phyloP scores from a whole-genome alignment of 2,888 invertebrate species.

The Panorpa germanica region DNA sequence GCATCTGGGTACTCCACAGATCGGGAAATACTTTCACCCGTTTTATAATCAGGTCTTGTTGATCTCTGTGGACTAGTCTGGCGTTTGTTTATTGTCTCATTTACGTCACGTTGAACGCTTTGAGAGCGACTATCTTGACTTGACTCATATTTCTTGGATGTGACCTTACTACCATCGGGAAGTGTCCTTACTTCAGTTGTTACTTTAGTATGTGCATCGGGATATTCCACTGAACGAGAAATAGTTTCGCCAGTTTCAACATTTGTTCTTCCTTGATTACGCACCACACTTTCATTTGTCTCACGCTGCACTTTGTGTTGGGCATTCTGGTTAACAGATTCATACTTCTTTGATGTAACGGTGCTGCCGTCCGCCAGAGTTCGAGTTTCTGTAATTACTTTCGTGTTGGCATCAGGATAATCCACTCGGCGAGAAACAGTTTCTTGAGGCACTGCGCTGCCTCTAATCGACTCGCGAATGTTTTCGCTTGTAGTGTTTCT shows the following conservation, averaged over 20 bases:
- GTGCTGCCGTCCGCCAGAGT: constrained; percentile 44
- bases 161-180: constrained; percentile 44
- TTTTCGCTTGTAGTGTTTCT: too few relatives aligned
- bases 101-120: too few relatives aligned
- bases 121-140: too few relatives aligned
- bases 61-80: too few relatives aligned
- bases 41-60: too few relatives aligned
- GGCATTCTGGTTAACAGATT: constrained; percentile 33
- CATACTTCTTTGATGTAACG: constrained; percentile 47
- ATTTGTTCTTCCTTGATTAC: too few relatives aligned
- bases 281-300: too few relatives aligned
- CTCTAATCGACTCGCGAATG: too few relatives aligned
- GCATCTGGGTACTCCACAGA: constrained; percentile 42
- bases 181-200: constrained; percentile 45
- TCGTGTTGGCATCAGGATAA: constrained; percentile 44
- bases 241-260: constrained; percentile 33
- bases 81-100: too few relatives aligned
- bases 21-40: constrained; percentile 32
- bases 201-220: constrained; percentile 44
- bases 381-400: constrained; percentile 44
- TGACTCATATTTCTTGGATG: constrained; percentile 47
- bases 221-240: constrained; percentile 36
- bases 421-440: constrained; percentile 35
- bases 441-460: constrained; percentile 26
- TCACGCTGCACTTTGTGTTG: too few relatives aligned